Percentiles rank a stretch among this genome's conserved stretches.
Conservation (phyloP, 2,113 vertebrate genomes). For the Ariopsis seemanni region DNA sequence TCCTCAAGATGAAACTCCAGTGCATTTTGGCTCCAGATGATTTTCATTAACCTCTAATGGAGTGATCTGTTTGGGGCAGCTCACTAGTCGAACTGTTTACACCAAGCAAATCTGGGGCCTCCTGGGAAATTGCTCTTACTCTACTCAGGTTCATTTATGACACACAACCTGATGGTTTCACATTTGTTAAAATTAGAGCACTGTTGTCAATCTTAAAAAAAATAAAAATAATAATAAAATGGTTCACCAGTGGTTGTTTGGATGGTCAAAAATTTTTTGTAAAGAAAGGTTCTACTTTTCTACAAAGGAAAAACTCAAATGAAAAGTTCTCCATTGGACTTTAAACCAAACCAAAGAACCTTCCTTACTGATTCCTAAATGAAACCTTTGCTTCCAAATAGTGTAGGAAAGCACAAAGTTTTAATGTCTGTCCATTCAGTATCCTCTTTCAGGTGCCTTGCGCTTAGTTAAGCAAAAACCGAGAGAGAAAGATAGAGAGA, state of each 20-base stretch:
- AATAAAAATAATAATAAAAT: not conserved
- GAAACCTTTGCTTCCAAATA: not conserved
- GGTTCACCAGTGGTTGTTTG: not conserved
- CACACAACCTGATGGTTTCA: not conserved
- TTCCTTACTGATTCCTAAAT: not conserved
- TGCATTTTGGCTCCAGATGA: conserved; percentile 38
- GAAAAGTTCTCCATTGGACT: not conserved
- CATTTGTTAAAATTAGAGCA: not conserved
- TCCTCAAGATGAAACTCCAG: conserved; percentile 8
- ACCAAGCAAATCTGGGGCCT: conserved; percentile 12
- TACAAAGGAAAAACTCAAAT: not conserved
- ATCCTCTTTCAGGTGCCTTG: conserved; percentile 11
- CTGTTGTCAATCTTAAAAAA: not conserved
- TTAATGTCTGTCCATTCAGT: conserved; percentile 3
- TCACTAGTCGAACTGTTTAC: conserved; percentile 22
- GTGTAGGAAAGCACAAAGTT: not conserved
- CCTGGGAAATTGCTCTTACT: not conserved
- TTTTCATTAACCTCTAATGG: conserved; percentile 50
- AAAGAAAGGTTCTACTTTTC: not conserved
- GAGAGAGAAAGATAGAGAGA: not conserved
- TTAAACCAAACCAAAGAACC: not conserved
- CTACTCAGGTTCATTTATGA: not conserved
- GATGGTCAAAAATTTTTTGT: not conserved
- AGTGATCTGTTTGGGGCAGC: conserved; percentile 19
- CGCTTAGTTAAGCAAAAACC: not conserved